Conservation (phyloP, 2,113 vertebrate species). For the Cynocephalus volans region DNA sequence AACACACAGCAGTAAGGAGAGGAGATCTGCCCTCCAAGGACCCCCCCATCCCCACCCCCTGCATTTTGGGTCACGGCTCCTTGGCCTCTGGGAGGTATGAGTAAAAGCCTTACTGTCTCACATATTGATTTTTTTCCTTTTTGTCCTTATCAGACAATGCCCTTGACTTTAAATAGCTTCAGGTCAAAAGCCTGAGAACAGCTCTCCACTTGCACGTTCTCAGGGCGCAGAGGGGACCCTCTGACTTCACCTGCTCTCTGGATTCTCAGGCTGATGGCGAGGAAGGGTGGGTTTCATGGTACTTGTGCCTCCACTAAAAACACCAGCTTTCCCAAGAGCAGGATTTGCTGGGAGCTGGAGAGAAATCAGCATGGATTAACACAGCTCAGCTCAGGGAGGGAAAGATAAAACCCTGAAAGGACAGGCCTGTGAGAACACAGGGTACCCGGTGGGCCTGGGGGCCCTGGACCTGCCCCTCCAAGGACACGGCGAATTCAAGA, state of each 20-base stretch:
- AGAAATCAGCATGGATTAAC: neutral
- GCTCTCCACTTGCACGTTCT: neutral
- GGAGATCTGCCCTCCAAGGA: neutral
- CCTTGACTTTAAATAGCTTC: constrained; percentile 28
- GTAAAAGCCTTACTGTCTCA: neutral
- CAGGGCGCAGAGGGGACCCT: neutral
- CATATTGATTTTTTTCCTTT: neutral
- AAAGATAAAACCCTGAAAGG: neutral
- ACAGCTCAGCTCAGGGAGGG: neutral
- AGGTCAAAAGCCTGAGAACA: neutral
- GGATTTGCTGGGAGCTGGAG: neutral
- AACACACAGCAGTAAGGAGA: neutral
- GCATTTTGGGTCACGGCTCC: neutral
- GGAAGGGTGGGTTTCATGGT: fast-evolving
- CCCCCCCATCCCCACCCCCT: neutral
- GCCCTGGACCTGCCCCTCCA: neutral
- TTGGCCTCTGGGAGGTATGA: neutral
- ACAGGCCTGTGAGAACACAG: neutral
- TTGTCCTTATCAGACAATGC: neutral
- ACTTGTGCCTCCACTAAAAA: neutral
- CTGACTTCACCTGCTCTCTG: neutral
- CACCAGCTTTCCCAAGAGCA: neutral
- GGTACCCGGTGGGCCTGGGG: neutral
- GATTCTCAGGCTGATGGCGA: neutral
- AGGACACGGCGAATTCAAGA: neutral